Conservation (phyloP, 2,888 invertebrate species). For the Criorhina ranunculi region DNA sequence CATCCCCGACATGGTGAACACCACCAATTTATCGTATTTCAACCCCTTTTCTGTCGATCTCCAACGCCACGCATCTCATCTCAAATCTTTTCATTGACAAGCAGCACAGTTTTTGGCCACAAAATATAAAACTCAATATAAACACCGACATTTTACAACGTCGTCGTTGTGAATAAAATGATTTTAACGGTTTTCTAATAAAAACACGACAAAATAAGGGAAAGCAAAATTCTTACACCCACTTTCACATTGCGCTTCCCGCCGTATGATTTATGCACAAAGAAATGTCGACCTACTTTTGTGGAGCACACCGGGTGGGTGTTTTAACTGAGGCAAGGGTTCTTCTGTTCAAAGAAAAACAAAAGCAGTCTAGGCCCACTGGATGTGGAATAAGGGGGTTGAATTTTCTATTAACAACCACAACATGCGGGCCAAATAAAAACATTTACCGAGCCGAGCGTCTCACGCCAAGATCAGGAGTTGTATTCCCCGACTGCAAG, state of each 20-base stretch:
- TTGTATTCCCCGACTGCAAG: slow-evolving; percentile 3
- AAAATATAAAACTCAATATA: slow-evolving; percentile 23
- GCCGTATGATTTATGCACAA: slow-evolving; percentile 41
- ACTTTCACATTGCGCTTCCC: slow-evolving; percentile 15
- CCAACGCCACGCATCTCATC: not conserved
- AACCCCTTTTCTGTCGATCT: not conserved
- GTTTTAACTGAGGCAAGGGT: not conserved
- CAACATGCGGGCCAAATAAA: slow-evolving; percentile 51
- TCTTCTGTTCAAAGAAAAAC: slow-evolving; percentile 6
- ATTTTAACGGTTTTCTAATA: slow-evolving; percentile 64
- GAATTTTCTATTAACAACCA: slow-evolving; percentile 46
- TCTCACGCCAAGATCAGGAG: slow-evolving; percentile 64
- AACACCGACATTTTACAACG: slow-evolving; percentile 46
- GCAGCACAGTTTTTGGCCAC: slow-evolving; percentile 1
- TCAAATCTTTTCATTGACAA: not conserved
- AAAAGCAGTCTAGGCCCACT: slow-evolving; percentile 6
- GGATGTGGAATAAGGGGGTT: slow-evolving; percentile 27
- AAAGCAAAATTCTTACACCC: slow-evolving; percentile 36
- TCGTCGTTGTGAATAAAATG: slow-evolving; percentile 35
- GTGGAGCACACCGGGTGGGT: not conserved
- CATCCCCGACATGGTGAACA: not conserved
- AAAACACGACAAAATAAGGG: slow-evolving; percentile 28
- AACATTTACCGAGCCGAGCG: slow-evolving; percentile 50
- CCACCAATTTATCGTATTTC: not conserved
- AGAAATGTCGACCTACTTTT: slow-evolving; percentile 52